Evolutionary conservation across 2,113 vertebrate species (phyloP), one percentile per base, ranked within the genome.

Genomic region (Daubentonia madagascariensis): DNA sequence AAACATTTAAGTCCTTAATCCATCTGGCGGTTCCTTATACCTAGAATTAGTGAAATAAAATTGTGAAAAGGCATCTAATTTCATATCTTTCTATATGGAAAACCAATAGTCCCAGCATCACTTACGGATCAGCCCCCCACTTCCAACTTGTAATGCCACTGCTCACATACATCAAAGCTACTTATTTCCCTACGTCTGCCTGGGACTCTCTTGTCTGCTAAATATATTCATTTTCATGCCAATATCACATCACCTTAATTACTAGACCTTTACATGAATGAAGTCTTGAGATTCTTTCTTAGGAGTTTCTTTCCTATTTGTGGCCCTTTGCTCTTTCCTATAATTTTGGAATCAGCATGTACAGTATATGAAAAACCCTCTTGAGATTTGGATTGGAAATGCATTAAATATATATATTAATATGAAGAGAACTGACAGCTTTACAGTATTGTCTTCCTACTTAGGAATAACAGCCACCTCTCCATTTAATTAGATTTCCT

Each of bases 141-240:
- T 37, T 6, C 10, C 72, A 5, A 45, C 6, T 40, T 28, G 20
- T 28, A 45, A 43, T 12, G 23, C 40, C 23, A 67, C 65, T 67
- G 32, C 65, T n/a, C 65, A 14, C 65, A 67, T 17, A 32, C 5
- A 67, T 67, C 65, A 6, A 40, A 50, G 80, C 3, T 8, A 12
- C 45, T 17, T 0, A 20, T 1, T 25, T 23, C 50, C 73, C 4
- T 30, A 48, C 2, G 43, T 52, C 85, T 17, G 6, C 22, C n/a
- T 16, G 25, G 57, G 45, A 37, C 57, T 59, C 40, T 48, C 50
- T 9, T 3, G 37, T 2, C 20, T 23, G 72, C 43, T 63, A 37
- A 35, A 13, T 0, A 3, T 10, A 10, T 0, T 10, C 35, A 35
- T 4, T 52, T 50, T 22, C 40, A 17, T 0, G 0, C 43, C 57